These are phyloP conservation scores for Bombylius discolor DNA, from an alignment of 2,888 invertebrate genomes.

Conservation along the genomic window DNA sequence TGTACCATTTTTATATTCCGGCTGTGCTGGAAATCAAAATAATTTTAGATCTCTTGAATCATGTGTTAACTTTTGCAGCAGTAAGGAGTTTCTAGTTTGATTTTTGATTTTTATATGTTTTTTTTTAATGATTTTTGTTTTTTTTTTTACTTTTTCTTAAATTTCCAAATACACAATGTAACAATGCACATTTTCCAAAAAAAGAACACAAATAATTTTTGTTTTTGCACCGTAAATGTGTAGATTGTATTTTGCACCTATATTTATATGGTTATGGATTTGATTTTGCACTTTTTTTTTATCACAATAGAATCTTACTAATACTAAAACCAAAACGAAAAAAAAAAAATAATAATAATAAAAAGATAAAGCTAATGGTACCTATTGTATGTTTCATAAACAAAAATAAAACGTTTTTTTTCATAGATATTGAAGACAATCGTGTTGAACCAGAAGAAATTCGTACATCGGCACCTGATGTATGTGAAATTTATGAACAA, in stretches of 20 bases:
- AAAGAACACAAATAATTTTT: too few species aligned
- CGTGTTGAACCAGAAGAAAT: neutral
- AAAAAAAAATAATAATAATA: too few species aligned
- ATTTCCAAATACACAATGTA: too few species aligned
- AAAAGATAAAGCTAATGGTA: too few species aligned
- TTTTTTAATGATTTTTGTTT: too few species aligned
- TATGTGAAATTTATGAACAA: constrained; percentile 44
- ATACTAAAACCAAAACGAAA: neutral
- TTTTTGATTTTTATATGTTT: neutral
- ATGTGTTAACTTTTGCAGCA: constrained; percentile 50
- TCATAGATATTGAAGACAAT: neutral
- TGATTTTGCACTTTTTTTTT: neutral
- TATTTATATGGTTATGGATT: neutral
- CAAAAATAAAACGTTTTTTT: neutral
- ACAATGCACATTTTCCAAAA: too few species aligned
- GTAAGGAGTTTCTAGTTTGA: constrained; percentile 22
- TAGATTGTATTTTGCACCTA: neutral
- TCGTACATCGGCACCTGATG: constrained; percentile 25
- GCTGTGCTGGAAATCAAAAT: constrained; percentile 80
- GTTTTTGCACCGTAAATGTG: neutral
- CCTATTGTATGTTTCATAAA: too few species aligned
- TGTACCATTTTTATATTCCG: constrained; percentile 66
- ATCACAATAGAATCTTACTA: neutral
- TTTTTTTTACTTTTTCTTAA: too few species aligned
- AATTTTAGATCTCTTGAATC: constrained; percentile 62